Evolutionary conservation across 2,888 invertebrate genomes (phyloP).

Genomic region (Emmelina monodactyla): DNA sequence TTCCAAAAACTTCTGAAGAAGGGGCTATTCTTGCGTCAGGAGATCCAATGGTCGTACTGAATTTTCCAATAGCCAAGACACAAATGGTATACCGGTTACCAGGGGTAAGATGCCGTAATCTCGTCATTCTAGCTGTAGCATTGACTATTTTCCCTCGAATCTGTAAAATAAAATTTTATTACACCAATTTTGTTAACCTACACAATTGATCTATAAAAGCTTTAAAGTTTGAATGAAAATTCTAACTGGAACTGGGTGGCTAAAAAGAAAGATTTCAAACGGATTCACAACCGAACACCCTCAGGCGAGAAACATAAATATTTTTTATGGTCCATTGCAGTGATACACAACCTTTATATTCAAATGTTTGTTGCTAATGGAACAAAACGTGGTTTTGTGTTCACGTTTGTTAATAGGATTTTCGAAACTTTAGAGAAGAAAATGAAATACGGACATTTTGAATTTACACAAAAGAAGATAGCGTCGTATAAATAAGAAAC

Average conservation of each 20-base stretch:
- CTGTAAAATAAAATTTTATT: conserved; percentile 41
- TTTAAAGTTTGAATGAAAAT: neutral
- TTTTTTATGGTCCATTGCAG: conserved; percentile 65
- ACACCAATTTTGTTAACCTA: too few relatives aligned
- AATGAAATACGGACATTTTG: too few relatives aligned
- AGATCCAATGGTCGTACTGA: conserved; percentile 50
- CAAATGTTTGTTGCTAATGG: conserved; percentile 59
- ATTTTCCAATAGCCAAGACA: conserved; percentile 84
- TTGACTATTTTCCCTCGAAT: conserved; percentile 80
- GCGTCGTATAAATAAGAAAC: neutral
- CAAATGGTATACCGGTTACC: conserved; percentile 87
- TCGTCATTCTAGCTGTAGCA: conserved; percentile 75
- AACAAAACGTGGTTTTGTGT: conserved; percentile 37
- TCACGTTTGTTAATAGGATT: conserved; percentile 1
- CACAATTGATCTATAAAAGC: too few relatives aligned
- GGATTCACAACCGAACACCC: conserved; percentile 46
- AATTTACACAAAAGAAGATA: neutral
- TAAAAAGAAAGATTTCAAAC: conserved; percentile 50
- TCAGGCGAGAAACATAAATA: conserved; percentile 57
- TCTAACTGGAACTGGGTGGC: too few relatives aligned
- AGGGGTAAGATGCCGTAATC: conserved; percentile 77
- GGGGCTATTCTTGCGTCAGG: conserved; percentile 62
- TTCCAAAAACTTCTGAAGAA: conserved; percentile 38
- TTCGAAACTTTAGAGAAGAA: neutral
- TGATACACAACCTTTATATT: conserved; percentile 62